Evolutionary conservation across 2,797 vertebrate species (phyloP).

Genomic region (Dendrocincla tyrannina): DNA sequence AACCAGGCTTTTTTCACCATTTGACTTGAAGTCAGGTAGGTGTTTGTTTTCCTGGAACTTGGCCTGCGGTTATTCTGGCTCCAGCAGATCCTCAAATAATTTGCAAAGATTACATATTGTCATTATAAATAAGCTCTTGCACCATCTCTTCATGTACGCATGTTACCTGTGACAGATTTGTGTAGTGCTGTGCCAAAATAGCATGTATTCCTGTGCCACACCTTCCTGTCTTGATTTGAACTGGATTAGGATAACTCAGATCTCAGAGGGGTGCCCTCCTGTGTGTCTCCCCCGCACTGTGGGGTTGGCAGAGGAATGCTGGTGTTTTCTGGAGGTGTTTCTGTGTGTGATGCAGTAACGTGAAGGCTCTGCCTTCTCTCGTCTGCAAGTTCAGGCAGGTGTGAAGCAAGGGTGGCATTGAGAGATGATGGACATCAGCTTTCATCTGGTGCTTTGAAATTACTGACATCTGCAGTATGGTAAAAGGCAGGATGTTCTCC

Average conservation of each 20-base stretch:
- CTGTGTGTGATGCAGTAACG: fast-evolving
- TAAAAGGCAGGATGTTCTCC: background rate
- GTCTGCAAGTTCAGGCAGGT: background rate
- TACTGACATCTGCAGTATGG: background rate
- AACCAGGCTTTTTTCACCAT: background rate
- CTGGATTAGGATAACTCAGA: background rate
- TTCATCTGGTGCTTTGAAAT: background rate
- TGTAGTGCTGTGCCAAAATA: background rate
- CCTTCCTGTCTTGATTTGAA: background rate
- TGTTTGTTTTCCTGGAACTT: background rate
- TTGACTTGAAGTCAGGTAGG: background rate
- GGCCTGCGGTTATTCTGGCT: background rate
- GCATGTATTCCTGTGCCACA: background rate
- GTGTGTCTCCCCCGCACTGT: fast-evolving
- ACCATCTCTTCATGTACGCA: background rate
- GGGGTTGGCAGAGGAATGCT: background rate
- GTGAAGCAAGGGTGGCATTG: background rate
- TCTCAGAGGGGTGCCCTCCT: background rate
- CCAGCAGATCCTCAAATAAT: background rate
- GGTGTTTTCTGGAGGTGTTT: background rate
- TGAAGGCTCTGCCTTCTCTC: background rate
- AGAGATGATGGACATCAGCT: background rate
- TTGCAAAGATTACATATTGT: background rate
- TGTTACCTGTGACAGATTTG: background rate
- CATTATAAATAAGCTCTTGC: background rate